These are phyloP conservation scores for Anomalospiza imberbis DNA, from an alignment of 2,797 vertebrate genomes.

Conservation along the genomic window DNA sequence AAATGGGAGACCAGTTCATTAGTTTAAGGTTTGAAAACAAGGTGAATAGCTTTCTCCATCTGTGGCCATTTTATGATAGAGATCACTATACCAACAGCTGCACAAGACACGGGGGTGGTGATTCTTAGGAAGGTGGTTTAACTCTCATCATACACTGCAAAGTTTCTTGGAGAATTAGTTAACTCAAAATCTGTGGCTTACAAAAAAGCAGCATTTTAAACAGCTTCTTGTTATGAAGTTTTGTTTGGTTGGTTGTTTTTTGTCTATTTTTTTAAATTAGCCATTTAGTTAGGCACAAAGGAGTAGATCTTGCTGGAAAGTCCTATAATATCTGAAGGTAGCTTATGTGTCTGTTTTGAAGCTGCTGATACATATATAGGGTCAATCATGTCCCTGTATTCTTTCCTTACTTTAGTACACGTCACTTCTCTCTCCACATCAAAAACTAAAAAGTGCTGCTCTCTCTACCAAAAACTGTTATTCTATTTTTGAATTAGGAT, in stretches of 20 bases:
- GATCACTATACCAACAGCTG: background rate
- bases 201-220: background rate
- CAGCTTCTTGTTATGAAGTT: background rate
- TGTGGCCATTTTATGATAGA: background rate
- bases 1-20: background rate
- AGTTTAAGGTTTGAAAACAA: background rate
- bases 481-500: background rate
- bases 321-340: background rate
- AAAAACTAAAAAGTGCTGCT: background rate
- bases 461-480: rapidly evolving
- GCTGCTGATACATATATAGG: background rate
- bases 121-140: background rate
- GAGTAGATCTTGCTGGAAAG: background rate
- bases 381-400: rapidly evolving
- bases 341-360: background rate
- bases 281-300: background rate
- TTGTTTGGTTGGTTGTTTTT: background rate
- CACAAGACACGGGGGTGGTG: background rate
- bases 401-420: background rate
- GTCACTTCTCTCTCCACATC: background rate
- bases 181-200: background rate
- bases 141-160: background rate
- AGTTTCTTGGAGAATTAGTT: background rate
- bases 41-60: background rate
- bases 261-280: background rate